Evolutionary conservation across 2,113 vertebrate species (phyloP).

Genomic region (Psilopogon haemacephalus): DNA sequence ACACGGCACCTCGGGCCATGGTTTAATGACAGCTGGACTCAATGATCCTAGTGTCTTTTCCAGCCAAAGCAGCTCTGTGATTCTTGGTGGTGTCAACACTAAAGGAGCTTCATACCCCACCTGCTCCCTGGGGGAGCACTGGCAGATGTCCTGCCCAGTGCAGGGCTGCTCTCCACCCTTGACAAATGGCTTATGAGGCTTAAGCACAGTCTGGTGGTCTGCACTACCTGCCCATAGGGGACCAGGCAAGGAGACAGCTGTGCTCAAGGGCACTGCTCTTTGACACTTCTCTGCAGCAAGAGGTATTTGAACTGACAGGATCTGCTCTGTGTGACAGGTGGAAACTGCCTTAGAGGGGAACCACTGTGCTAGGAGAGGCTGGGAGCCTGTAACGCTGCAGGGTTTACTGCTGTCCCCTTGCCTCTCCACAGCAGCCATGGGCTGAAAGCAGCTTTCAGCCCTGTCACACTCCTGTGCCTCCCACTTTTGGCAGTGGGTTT

Average conservation of each 20-base stretch:
- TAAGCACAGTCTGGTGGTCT: background rate
- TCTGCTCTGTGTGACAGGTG: background rate
- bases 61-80: too few relatives aligned
- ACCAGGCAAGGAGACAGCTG: fast-evolving
- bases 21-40: too few relatives aligned
- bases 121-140: background rate
- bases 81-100: background rate
- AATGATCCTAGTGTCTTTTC: too few relatives aligned
- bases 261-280: background rate
- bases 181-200: background rate
- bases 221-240: background rate
- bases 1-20: too few relatives aligned
- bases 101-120: background rate
- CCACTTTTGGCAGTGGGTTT: background rate
- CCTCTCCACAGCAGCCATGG: background rate
- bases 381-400: background rate
- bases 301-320: background rate
- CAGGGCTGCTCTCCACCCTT: background rate
- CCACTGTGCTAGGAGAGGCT: fast-evolving
- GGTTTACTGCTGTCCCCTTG: background rate
- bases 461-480: fast-evolving
- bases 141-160: background rate
- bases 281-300: background rate
- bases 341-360: background rate
- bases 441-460: background rate